Base-by-base conservation (phyloP, 1,140 invertebrate genomes). In the Archivesica marissinica region DNA sequence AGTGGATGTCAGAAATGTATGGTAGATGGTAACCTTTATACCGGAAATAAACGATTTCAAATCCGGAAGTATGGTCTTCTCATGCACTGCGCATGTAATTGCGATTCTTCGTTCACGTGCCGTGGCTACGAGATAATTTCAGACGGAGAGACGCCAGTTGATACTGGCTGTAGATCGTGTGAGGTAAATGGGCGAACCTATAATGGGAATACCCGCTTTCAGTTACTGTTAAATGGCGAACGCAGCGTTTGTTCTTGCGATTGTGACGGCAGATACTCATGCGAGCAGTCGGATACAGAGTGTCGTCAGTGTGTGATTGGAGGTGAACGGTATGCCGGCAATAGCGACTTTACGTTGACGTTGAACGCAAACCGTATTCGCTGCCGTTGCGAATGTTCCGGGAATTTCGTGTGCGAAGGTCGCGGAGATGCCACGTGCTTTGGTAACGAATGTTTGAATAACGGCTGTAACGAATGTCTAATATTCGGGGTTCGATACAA, bases 61-160 rank as follows among this genome's bases (percentile, higher is more conserved):
- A 64, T 77, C 4, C 61, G 35, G 7, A 85, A 85, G 13, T 77
- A 85, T 23, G 82, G 82, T 7, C 44, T 85, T 17, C 33, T 77
- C 33, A 85, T 85, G 82, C 59, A 85, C 17, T 85, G 82, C 28
- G 82, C 50, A 13, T 85, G 82, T 41, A 85, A 85, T 39, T 85
- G 82, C 23, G 82, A 85, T 33, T 77, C 74, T 0, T 61, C 74
- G 20, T 85, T 68, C 41, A 85, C 47, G 9, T 85, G 82, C 44
- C 56, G 82, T 2, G 82, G 82, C 1, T 77, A 85, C n/a, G 59
- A 85, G 44, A 78, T 85, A 17, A 78, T 70, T 54, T 77, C 61
- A 0, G 25, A 23, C 11, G 82, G 72, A 25, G 52, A 75, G 15
- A 35, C 20, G 2, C 6, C 20, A 15, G 64, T 66, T 17, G 80